These are phyloP conservation scores for Papilio demoleus DNA, from an alignment of 2,888 invertebrate genomes.

Conservation along the genomic window DNA sequence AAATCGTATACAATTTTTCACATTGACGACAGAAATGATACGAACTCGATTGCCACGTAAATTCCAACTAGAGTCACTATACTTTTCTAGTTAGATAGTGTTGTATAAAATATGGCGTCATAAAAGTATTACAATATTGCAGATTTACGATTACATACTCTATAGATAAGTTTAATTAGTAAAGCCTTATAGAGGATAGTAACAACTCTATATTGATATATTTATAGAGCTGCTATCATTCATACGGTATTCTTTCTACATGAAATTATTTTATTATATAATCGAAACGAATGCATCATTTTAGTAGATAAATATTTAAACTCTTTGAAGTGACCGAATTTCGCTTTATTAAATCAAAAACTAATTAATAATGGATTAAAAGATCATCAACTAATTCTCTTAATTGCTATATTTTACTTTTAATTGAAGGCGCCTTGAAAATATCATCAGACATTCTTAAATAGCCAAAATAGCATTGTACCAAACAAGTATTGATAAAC, in stretches of 20 bases:
- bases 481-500: too few relatives aligned
- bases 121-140: not conserved
- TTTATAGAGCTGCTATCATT: not conserved
- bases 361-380: conserved; percentile 2
- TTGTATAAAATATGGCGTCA: not conserved
- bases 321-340: not conserved
- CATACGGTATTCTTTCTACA: too few relatives aligned
- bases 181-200: not conserved
- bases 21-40: too few relatives aligned
- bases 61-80: too few relatives aligned
- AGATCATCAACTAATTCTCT: too few relatives aligned
- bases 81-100: too few relatives aligned
- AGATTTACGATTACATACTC: not conserved
- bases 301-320: not conserved
- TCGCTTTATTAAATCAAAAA: not conserved
- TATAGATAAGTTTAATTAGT: not conserved
- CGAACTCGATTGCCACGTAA: too few relatives aligned
- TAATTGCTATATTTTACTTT: not conserved
- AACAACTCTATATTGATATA: not conserved
- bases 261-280: not conserved
- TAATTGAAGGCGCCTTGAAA: too few relatives aligned
- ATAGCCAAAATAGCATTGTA: too few relatives aligned
- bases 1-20: too few relatives aligned
- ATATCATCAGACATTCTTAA: too few relatives aligned
- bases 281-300: not conserved